Evolutionary conservation across 2,113 vertebrate species (phyloP).

Genomic region (Platysternon megacephalum): DNA sequence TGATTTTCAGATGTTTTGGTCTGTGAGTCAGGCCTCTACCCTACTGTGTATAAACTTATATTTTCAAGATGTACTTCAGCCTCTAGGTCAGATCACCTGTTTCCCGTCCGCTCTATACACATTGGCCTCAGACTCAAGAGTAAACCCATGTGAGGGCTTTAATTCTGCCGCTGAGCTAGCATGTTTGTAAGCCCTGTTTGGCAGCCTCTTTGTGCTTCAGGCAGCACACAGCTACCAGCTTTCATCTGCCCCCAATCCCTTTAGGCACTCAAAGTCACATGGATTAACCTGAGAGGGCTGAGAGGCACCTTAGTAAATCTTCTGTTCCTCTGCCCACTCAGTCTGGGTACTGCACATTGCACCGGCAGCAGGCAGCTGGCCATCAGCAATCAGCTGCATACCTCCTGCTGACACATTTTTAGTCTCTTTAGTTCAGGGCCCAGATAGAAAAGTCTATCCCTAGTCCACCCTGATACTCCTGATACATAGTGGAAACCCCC

Average conservation of each 20-base stretch:
- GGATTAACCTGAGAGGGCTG: not conserved
- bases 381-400: slow-evolving; percentile 19
- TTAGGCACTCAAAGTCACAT: slow-evolving; percentile 40
- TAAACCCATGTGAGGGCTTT: slow-evolving; percentile 42
- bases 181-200: slow-evolving; percentile 63
- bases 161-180: slow-evolving; percentile 48
- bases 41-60: not conserved
- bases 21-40: not conserved
- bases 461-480: not conserved
- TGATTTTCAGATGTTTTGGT: not conserved
- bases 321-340: slow-evolving; percentile 50
- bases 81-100: slow-evolving; percentile 4
- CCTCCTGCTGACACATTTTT: slow-evolving; percentile 24
- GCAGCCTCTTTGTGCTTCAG: slow-evolving; percentile 40
- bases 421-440: not conserved
- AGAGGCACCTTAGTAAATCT: slow-evolving; percentile 33
- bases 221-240: slow-evolving; percentile 71
- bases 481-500: not conserved
- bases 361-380: slow-evolving; percentile 46
- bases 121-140: slow-evolving; percentile 7
- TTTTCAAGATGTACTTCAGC: slow-evolving; percentile 46
- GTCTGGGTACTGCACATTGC: slow-evolving; percentile 23
- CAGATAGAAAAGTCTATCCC: not conserved
- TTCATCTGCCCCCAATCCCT: slow-evolving; percentile 71
- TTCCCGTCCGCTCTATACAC: slow-evolving; percentile 15